Percentiles rank a stretch among this genome's conserved stretches.
Evolutionary conservation across 2,797 vertebrate species (phyloP).

Genomic region (Decapterus maruadsi): DNA sequence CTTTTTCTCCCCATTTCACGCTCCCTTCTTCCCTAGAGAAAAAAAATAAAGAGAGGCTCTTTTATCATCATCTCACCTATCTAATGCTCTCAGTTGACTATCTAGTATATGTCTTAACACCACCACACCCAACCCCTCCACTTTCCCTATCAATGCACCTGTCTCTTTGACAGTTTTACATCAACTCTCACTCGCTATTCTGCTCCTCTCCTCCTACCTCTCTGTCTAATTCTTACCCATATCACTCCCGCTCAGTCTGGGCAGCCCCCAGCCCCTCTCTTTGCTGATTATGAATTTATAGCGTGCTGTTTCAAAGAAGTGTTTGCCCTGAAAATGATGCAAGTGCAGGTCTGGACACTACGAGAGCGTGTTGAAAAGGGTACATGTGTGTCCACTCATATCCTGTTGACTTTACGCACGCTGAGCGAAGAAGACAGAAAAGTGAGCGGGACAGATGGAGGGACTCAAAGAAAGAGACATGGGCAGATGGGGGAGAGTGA

Average conservation of each 20-base stretch:
- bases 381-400: slow-evolving; percentile 57
- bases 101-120: slow-evolving; percentile 23
- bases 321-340: slow-evolving; percentile 61
- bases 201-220: not conserved
- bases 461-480: slow-evolving; percentile 57
- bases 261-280: slow-evolving; percentile 10
- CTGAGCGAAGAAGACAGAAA: slow-evolving; percentile 49
- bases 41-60: slow-evolving; percentile 28
- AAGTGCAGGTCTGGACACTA: slow-evolving; percentile 56
- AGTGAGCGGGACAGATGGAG: slow-evolving; percentile 63
- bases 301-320: slow-evolving; percentile 51
- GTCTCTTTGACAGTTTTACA: slow-evolving; percentile 14
- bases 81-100: slow-evolving; percentile 38
- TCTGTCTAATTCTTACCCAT: slow-evolving; percentile 9
- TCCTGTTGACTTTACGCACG: slow-evolving; percentile 69
- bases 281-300: slow-evolving; percentile 56
- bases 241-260: slow-evolving; percentile 3
- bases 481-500: slow-evolving; percentile 68
- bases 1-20: not conserved
- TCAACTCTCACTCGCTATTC: not conserved
- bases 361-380: not conserved
- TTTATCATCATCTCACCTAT: slow-evolving; percentile 25
- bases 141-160: slow-evolving; percentile 2
- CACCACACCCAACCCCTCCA: slow-evolving; percentile 14
- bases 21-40: not conserved